phyloP scores from a whole-genome alignment of 2,888 invertebrate genomes.

The Stomorhina lunata region DNA sequence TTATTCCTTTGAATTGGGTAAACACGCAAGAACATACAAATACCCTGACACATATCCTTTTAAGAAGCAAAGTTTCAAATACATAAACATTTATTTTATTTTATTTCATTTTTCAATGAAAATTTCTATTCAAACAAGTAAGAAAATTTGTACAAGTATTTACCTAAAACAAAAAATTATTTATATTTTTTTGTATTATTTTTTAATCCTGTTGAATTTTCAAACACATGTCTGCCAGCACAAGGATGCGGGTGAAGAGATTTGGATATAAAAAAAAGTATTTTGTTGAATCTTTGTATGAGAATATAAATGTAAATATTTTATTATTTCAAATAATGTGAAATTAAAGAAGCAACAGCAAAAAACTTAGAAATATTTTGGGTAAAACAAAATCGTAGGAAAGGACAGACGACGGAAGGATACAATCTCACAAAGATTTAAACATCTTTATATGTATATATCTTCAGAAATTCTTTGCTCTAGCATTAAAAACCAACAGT shows the following conservation, averaged over 20 bases:
- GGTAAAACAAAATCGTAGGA: neutral
- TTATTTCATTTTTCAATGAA: neutral
- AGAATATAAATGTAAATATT: conserved; percentile 27
- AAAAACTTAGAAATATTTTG: neutral
- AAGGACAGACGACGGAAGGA: neutral
- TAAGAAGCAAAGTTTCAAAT: neutral
- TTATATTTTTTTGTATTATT: neutral
- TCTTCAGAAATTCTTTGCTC: neutral
- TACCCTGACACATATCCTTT: neutral
- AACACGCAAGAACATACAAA: neutral
- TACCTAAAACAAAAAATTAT: neutral
- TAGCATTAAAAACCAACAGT: neutral
- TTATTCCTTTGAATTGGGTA: neutral
- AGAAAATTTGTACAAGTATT: neutral
- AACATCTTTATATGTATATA: neutral
- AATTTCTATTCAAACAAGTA: conserved; percentile 12
- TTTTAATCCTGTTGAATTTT: conserved; percentile 4
- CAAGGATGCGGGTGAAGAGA: neutral
- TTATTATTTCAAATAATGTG: conserved; percentile 32
- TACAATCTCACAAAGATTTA: neutral
- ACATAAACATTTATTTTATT: neutral
- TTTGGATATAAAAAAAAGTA: no score
- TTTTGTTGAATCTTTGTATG: neutral
- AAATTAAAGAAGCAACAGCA: conserved; percentile 7
- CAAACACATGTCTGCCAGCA: neutral